These are phyloP conservation scores for Camponotus fellah DNA, from an alignment of 2,888 invertebrate species.

Conservation along the genomic window DNA sequence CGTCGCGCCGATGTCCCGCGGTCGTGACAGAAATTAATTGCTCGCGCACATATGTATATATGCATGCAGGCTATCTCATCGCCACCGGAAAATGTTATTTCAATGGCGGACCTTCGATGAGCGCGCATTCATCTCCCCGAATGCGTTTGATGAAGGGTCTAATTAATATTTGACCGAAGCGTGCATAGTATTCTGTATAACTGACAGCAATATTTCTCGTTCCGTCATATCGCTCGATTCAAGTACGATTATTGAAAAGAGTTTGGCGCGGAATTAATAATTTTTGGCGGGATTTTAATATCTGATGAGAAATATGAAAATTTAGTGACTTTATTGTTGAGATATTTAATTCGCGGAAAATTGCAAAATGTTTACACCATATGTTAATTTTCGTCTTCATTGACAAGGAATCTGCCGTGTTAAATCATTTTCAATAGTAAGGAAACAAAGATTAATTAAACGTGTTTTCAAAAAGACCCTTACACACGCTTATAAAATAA, in stretches of 20 bases:
- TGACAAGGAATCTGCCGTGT: not conserved
- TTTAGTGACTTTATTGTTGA: conserved; percentile 17
- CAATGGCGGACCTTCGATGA: conserved; percentile 48
- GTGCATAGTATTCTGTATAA: not conserved
- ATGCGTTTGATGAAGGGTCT: conserved; percentile 52
- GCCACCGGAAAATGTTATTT: conserved; percentile 50
- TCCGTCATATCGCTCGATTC: not conserved
- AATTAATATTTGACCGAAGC: conserved; percentile 43
- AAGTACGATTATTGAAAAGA: conserved; percentile 20
- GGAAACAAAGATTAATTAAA: conserved; percentile 18
- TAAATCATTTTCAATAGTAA: not conserved
- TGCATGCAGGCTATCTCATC: conserved; percentile 32
- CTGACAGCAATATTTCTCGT: conserved; percentile 26
- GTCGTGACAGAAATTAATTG: conserved; percentile 55
- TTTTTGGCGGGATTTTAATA: conserved; percentile 15
- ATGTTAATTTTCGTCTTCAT: not conserved
- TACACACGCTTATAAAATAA: not conserved
- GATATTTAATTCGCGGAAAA: conserved; percentile 21
- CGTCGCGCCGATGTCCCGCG: conserved; percentile 27
- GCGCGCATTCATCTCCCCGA: conserved; percentile 44
- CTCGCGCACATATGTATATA: conserved; percentile 19
- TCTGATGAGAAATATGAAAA: conserved; percentile 6
- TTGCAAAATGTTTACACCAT: not conserved
- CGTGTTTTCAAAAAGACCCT: not conserved
- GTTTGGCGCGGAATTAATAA: not conserved